phyloP scores from a whole-genome alignment of 2,113 vertebrate genomes.

The Cebidichthys violaceus region DNA sequence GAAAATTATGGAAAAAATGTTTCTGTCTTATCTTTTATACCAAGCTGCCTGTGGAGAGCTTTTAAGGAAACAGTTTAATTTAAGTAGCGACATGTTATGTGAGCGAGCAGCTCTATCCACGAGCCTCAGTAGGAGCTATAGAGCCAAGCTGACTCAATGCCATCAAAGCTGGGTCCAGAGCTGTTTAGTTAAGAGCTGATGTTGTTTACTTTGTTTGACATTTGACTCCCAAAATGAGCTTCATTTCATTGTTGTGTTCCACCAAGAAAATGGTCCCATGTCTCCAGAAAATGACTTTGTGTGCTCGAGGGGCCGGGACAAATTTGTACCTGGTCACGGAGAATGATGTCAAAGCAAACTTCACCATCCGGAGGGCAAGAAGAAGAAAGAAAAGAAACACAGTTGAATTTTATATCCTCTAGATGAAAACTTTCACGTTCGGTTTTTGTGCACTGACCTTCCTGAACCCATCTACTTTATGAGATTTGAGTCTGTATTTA shows the following conservation, averaged over 20 bases:
- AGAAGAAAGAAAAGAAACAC: constrained; percentile 15
- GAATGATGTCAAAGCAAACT: constrained; percentile 42
- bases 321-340: constrained; percentile 44
- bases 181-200: constrained; percentile 55
- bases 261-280: constrained; percentile 44
- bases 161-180: constrained; percentile 30
- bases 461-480: background rate
- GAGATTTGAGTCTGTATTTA: constrained; percentile 45
- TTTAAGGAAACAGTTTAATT: constrained; percentile 37
- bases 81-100: constrained; percentile 44
- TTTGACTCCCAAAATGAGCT: constrained; percentile 63
- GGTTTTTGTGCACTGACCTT: constrained; percentile 30
- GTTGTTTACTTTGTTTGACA: constrained; percentile 63
- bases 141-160: constrained; percentile 46
- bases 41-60: constrained; percentile 28
- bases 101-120: constrained; percentile 18
- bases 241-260: constrained; percentile 53
- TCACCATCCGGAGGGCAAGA: constrained; percentile 22
- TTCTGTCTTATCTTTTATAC: constrained; percentile 26
- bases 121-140: constrained; percentile 9
- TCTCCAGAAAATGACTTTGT: constrained; percentile 58
- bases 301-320: constrained; percentile 32
- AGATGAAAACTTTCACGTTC: constrained; percentile 30
- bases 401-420: constrained; percentile 49
- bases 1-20: background rate